A percentile compares a stretch with the other conserved stretches of the same genome.
Evolutionary conservation across 2,888 invertebrate genomes (phyloP).

Genomic region (Scaptomyza tumidula): DNA sequence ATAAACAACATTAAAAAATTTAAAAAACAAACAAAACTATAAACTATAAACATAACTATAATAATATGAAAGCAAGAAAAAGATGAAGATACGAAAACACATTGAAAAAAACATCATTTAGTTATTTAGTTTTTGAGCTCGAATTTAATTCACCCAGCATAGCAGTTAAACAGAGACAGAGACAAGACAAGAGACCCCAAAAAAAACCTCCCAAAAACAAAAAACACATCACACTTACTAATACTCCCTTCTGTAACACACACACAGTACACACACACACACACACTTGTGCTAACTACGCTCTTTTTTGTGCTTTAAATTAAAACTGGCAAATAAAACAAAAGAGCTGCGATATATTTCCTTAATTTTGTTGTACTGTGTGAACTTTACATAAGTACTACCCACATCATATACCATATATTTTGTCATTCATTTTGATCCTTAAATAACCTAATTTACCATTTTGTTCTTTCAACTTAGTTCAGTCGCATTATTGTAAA

Average conservation of each 20-base stretch:
- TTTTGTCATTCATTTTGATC: neutral
- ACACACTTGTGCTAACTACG: slow-evolving; percentile 1
- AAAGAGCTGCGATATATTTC: slow-evolving; percentile 27
- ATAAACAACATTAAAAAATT: slow-evolving; percentile 14
- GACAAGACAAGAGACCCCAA: slow-evolving; percentile 43
- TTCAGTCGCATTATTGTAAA: slow-evolving; percentile 27
- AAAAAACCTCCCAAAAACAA: slow-evolving; percentile 7
- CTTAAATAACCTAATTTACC: slow-evolving; percentile 3
- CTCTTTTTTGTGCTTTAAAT: slow-evolving; percentile 31
- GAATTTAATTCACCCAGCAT: slow-evolving; percentile 74
- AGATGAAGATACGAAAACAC: slow-evolving; percentile 10
- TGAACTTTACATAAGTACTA: neutral
- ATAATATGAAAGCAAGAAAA: slow-evolving; percentile 9
- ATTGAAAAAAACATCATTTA: slow-evolving; percentile 37
- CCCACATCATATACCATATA: neutral
- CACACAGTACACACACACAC: slow-evolving; percentile 1
- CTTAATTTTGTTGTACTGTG: slow-evolving; percentile 29
- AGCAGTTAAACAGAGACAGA: slow-evolving; percentile 53
- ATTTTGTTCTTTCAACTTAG: slow-evolving; percentile 5
- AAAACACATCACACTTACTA: slow-evolving; percentile 29
- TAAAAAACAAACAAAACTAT: neutral
- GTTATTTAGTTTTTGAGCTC: slow-evolving; percentile 58
- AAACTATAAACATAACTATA: slow-evolving; percentile 23
- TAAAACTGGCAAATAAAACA: slow-evolving; percentile 22
- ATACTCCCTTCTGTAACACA: neutral